These are phyloP conservation scores for Hipposideros armiger DNA, from an alignment of 2,113 vertebrate genomes.

Conservation along the genomic window DNA sequence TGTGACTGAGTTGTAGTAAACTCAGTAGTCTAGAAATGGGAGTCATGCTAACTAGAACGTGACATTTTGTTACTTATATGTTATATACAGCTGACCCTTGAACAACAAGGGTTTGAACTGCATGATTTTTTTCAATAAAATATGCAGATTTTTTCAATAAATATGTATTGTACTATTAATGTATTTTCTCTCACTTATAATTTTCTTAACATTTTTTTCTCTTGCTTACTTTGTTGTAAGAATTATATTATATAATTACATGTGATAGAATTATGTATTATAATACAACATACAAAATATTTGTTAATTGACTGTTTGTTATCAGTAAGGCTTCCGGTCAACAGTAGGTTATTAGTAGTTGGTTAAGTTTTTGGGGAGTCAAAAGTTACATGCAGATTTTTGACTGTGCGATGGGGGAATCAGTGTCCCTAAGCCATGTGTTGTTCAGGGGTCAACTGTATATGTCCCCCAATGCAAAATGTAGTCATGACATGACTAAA, in stretches of 20 bases:
- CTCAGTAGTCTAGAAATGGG: conserved; percentile 16
- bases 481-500: background rate
- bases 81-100: conserved; percentile 1
- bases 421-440: no score
- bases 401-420: background rate
- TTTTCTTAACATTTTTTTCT: background rate
- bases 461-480: conserved; percentile 43
- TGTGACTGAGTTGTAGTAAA: conserved; percentile 16
- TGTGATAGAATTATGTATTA: no score
- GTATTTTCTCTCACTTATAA: background rate
- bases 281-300: no score
- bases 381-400: background rate
- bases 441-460: background rate
- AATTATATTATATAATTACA: background rate
- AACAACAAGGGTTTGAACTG: background rate
- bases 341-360: background rate
- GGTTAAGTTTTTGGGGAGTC: background rate
- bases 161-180: background rate
- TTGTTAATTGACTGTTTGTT: background rate
- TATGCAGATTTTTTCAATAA: background rate
- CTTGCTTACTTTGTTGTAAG: background rate
- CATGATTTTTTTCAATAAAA: background rate
- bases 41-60: conserved; percentile 4
- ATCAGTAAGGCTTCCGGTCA: background rate
- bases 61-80: conserved; percentile 28